Evolutionary conservation across 1,140 invertebrate species (phyloP).

Genomic region (Plectus sambesii): DNA sequence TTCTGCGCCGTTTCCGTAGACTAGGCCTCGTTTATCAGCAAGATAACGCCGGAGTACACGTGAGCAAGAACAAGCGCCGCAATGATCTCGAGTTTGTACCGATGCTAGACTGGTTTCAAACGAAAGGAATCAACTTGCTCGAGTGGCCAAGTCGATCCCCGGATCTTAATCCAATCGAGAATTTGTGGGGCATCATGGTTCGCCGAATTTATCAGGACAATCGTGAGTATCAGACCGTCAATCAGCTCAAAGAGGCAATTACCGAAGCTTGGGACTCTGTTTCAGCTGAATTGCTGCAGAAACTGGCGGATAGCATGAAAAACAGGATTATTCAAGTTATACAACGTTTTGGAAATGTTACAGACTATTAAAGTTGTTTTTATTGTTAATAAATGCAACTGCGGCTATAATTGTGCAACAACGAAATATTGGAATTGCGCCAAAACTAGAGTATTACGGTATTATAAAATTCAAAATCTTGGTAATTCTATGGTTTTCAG

Average conservation of each 20-base stretch:
- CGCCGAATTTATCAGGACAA: constrained; percentile 18
- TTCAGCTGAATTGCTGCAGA: constrained; percentile 1
- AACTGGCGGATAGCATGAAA: not conserved
- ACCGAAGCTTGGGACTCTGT: constrained; percentile 4
- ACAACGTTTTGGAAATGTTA: not conserved
- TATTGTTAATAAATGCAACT: no score
- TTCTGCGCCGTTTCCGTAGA: not conserved
- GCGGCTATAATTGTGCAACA: no score
- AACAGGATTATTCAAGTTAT: constrained; percentile 8
- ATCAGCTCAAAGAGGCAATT: constrained; percentile 14
- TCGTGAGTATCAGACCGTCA: constrained; percentile 1
- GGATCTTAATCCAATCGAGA: constrained; percentile 47
- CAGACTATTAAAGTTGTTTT: constrained; percentile 8
- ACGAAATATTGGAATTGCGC: no score
- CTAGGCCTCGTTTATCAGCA: constrained; percentile 30
- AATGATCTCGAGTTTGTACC: no score
- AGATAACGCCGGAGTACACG: constrained; percentile 46
- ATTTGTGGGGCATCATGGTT: constrained; percentile 41
- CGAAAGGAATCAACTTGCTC: constrained; percentile 11
- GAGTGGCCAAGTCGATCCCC: constrained; percentile 46
- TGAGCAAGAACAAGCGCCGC: constrained; percentile 26
- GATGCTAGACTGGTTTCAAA: constrained; percentile 7
- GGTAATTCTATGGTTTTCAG: no score
- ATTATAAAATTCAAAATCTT: no score
- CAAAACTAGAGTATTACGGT: no score